These are phyloP conservation scores for Seriola quinqueradiata DNA, from an alignment of 2,113 vertebrate species.

Conservation along the genomic window DNA sequence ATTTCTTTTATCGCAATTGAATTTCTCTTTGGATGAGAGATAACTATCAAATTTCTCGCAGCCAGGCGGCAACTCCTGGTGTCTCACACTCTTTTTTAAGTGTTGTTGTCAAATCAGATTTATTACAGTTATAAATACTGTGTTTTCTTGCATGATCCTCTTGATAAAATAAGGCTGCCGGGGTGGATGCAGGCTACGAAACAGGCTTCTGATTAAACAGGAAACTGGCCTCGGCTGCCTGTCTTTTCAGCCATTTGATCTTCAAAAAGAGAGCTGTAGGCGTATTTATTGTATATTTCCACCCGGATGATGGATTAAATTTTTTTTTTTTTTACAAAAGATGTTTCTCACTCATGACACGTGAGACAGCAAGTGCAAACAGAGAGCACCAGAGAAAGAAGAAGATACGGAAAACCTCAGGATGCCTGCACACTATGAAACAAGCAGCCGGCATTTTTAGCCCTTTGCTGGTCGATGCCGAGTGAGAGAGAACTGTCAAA, in stretches of 20 bases:
- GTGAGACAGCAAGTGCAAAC: conserved; percentile 42
- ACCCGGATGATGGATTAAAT: conserved; percentile 43
- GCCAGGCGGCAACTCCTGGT: neutral
- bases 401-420: conserved; percentile 36
- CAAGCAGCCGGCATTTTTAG: conserved; percentile 36
- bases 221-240: conserved; percentile 22
- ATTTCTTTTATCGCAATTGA: conserved; percentile 29
- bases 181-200: conserved; percentile 48
- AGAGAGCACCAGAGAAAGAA: conserved; percentile 29
- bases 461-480: conserved; percentile 45
- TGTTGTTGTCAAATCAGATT: conserved; percentile 39
- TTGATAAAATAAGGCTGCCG: conserved; percentile 51
- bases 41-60: conserved; percentile 14
- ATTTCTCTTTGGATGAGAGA: conserved; percentile 22
- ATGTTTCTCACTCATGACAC: conserved; percentile 42
- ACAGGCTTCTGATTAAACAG: conserved; percentile 50
- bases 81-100: conserved; percentile 18
- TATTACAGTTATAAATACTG: conserved; percentile 22
- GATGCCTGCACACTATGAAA: conserved; percentile 44
- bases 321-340: conserved; percentile 46
- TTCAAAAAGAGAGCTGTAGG: conserved; percentile 60
- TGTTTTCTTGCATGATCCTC: conserved; percentile 27
- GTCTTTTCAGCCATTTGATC: conserved; percentile 56
- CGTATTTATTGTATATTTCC: conserved; percentile 55
- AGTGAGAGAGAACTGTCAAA: conserved; percentile 55